Conservation (phyloP, 2,888 invertebrate species). For the Parnassius smintheus region DNA sequence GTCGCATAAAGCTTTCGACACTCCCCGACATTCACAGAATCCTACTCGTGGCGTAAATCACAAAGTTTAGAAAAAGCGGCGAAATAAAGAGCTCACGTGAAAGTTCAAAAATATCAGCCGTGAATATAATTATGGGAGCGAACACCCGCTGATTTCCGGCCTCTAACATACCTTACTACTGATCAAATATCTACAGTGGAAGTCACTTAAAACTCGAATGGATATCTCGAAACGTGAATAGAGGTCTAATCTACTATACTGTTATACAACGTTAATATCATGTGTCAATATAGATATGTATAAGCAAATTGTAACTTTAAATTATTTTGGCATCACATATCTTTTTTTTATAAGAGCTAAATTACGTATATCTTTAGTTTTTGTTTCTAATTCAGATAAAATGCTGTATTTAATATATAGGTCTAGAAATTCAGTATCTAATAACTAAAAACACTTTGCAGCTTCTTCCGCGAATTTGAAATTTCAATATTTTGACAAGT, state of each 20-base stretch:
- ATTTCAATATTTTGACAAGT: conserved; percentile 15
- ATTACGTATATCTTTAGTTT: no score
- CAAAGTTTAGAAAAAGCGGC: conserved; percentile 64
- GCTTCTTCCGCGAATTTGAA: conserved; percentile 9
- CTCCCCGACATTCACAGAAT: conserved; percentile 64
- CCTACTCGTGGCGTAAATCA: conserved; percentile 74
- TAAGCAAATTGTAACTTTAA: conserved; percentile 11
- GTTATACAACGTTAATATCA: background rate
- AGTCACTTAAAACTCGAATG: conserved; percentile 32
- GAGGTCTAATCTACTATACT: background rate
- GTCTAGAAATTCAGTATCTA: no score
- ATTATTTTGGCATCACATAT: background rate
- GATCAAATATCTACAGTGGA: conserved; percentile 30
- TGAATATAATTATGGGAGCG: conserved; percentile 77
- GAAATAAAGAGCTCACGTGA: conserved; percentile 77
- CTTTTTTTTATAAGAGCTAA: no score
- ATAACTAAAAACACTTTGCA: background rate
- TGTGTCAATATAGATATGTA: conserved; percentile 6
- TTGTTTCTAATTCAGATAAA: no score
- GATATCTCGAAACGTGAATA: conserved; percentile 11
- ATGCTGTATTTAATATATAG: no score
- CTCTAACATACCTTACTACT: conserved; percentile 55
- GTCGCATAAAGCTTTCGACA: conserved; percentile 74
- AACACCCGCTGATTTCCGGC: conserved; percentile 77
- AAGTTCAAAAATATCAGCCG: conserved; percentile 78